A percentile compares a stretch with the other conserved stretches of the same genome.
phyloP scores from a whole-genome alignment of 1,140 invertebrate genomes.

The Tenebrio molitor region DNA sequence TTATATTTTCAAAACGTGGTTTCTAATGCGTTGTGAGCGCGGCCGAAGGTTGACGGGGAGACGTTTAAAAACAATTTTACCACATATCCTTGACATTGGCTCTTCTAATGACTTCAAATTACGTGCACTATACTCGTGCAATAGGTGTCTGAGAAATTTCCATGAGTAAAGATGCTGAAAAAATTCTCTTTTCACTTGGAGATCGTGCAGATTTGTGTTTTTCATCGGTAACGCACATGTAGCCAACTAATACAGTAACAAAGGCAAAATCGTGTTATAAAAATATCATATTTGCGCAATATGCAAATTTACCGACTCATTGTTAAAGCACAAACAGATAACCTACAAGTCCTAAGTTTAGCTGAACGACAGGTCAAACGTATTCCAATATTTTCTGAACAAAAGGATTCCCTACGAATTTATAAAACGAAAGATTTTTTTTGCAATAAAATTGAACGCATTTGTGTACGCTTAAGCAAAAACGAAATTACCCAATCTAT shows the following conservation, averaged over 20 bases:
- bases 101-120: slow-evolving; percentile 15
- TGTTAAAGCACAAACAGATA: slow-evolving; percentile 38
- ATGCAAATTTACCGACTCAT: slow-evolving; percentile 34
- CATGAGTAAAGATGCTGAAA: background rate
- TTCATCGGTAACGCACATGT: background rate
- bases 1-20: too few relatives aligned
- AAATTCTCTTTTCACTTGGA: background rate
- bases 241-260: slow-evolving; percentile 11
- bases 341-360: slow-evolving; percentile 36
- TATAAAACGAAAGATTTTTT: too few relatives aligned
- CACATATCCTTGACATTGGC: slow-evolving; percentile 21
- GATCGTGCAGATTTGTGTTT: background rate
- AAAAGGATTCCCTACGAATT: slow-evolving; percentile 15
- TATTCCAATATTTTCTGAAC: slow-evolving; percentile 8
- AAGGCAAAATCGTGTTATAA: slow-evolving; percentile 17
- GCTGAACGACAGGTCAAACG: slow-evolving; percentile 22
- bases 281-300: slow-evolving; percentile 35
- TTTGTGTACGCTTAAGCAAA: too few relatives aligned
- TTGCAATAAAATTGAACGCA: too few relatives aligned
- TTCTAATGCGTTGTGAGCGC: too few relatives aligned
- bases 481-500: too few relatives aligned
- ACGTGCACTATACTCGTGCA: background rate
- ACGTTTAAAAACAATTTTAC: slow-evolving; percentile 17
- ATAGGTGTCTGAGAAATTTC: slow-evolving; percentile 11
- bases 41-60: slow-evolving; percentile 5